phyloP scores from a whole-genome alignment of 2,113 vertebrate species.

The Halcyon senegalensis region DNA sequence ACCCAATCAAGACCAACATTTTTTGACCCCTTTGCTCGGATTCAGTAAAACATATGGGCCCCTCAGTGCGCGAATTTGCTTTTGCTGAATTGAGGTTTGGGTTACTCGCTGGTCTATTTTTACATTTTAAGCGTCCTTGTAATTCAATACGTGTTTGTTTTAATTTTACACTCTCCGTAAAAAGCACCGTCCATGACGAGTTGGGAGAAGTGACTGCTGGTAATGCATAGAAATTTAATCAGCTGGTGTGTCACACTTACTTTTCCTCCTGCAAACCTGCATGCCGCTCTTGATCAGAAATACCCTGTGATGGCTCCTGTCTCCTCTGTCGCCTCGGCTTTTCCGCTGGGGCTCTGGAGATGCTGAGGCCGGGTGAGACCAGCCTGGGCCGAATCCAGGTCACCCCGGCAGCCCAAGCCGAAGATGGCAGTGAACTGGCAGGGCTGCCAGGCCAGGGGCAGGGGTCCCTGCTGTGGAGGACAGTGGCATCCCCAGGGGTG shows the following conservation, averaged over 20 bases:
- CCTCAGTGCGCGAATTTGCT: background rate
- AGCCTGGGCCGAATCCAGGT: background rate
- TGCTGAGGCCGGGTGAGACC: background rate
- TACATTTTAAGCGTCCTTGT: background rate
- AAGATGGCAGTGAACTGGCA: background rate
- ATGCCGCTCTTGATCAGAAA: background rate
- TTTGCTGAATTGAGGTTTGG: constrained; percentile 50
- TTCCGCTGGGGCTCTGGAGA: background rate
- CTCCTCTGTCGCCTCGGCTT: background rate
- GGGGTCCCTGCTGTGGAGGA: background rate
- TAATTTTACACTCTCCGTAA: constrained; percentile 61
- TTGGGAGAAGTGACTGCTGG: background rate
- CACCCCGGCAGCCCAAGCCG: accelerated
- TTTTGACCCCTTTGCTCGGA: background rate
- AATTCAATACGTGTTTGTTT: constrained; percentile 62
- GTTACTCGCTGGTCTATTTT: constrained; percentile 52
- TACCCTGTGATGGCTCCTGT: background rate
- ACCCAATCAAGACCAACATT: background rate
- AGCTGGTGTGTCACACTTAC: background rate
- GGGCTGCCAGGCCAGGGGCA: background rate
- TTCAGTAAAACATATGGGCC: background rate
- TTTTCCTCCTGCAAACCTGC: background rate
- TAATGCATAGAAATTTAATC: background rate
- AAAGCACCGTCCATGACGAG: constrained; percentile 22
- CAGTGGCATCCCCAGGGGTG: accelerated